Evolutionary conservation across 2,113 vertebrate genomes (phyloP), one percentile per base, ranked within the genome.

Genomic region (Cheirogaleus medius): DNA sequence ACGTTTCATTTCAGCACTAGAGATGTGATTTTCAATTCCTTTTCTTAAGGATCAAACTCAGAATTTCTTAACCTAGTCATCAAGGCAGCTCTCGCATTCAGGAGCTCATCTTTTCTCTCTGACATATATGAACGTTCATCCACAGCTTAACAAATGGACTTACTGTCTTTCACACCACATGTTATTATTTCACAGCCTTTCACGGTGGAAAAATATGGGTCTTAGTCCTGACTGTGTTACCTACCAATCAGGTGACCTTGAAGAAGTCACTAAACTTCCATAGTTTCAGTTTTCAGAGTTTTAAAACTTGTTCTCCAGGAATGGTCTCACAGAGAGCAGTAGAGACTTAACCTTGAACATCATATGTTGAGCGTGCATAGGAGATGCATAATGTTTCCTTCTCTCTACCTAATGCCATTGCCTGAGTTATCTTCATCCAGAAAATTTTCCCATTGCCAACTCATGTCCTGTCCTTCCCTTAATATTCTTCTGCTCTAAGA

Each of bases 1-100:
- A 95, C 52, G 80, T 87, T 91, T 91, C 73, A 73, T 81, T 90
- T 94, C 77, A 54, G 68, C 14, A 71, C 42, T n/a, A 66, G 32
- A 85, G 49, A 81, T 0, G 11, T 47, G 71, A 94, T 92, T 86
- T 94, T 81, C 56, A 56, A 20, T 68, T 96, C 47, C 47, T 95
- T 78, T 90, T 87, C 92, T 76, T 83, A 60, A 58, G 54, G 66
- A 80, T 85, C 69, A 64, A 74, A 91, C 69, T 93, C 39, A 29
- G n/a, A 69, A 64, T 95, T 86, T 90, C 78, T 93, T 87, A 47
- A 56, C 52, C 34, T 32, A 29, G 39, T 52, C 56, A 94, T 82
- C 25, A 58, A 63, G 34, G 69, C 49, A 90, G 84, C 44, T 60
- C 66, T 73, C 32, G 34, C 21, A 42, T 58, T 54, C 8, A n/a